Evolutionary conservation across 2,797 vertebrate species (phyloP).

Genomic region (Gymnothorax reevesii): DNA sequence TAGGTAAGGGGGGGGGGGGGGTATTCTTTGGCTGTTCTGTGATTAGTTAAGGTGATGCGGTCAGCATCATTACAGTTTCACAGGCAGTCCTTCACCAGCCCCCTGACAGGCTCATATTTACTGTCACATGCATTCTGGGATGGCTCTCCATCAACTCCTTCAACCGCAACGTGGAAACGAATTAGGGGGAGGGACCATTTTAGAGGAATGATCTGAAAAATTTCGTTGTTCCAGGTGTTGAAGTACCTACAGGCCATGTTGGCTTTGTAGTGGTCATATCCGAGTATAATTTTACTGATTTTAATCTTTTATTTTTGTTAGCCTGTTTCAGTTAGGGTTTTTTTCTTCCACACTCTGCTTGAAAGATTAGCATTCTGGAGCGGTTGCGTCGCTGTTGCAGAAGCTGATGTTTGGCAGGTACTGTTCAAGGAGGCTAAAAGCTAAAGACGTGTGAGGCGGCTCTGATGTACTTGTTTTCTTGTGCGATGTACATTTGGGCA

Average conservation of each 20-base stretch:
- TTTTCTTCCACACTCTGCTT: no score
- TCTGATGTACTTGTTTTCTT: no score
- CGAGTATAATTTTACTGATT: no score
- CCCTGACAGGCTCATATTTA: slow-evolving; percentile 72
- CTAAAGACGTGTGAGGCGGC: no score
- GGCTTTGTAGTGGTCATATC: no score
- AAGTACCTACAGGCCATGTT: not conserved
- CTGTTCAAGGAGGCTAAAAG: no score
- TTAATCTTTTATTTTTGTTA: no score
- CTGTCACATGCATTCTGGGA: slow-evolving; percentile 69
- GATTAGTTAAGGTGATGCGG: slow-evolving; percentile 52
- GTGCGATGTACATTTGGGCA: no score
- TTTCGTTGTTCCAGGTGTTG: not conserved
- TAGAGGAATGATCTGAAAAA: not conserved
- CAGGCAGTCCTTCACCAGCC: slow-evolving; percentile 72
- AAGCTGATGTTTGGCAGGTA: no score
- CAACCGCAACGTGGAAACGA: slow-evolving; percentile 49
- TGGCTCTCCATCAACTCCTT: slow-evolving; percentile 71
- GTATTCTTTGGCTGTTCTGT: not conserved
- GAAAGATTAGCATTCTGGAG: no score
- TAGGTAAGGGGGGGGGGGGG: not conserved
- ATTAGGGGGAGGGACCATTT: not conserved
- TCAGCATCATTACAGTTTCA: slow-evolving; percentile 73
- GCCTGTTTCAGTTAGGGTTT: no score
- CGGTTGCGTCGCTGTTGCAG: no score